Conservation (phyloP, 2,888 invertebrate genomes). For the Dermolepida albohirtum region DNA sequence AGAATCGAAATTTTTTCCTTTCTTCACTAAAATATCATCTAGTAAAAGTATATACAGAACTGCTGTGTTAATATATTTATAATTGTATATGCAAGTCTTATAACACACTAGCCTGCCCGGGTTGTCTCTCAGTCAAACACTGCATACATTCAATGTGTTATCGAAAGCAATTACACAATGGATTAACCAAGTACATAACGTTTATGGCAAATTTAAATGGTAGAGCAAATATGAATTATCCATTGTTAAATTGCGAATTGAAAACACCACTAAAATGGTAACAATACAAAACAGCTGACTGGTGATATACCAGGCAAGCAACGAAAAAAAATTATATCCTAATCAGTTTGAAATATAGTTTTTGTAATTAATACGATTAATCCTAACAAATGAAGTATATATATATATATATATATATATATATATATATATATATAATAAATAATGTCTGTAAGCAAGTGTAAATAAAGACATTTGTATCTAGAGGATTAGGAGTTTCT, state of each 20-base stretch:
- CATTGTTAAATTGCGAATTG: conserved; percentile 20
- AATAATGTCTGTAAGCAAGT: too few relatives aligned
- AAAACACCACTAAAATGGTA: conserved; percentile 54
- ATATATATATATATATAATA: conserved; percentile 1
- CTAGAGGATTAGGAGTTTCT: too few relatives aligned
- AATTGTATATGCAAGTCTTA: conserved; percentile 41
- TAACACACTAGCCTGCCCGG: conserved; percentile 66
- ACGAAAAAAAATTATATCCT: conserved; percentile 54
- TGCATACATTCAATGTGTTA: conserved; percentile 59
- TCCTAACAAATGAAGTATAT: conserved; percentile 43
- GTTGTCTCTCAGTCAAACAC: conserved; percentile 66
- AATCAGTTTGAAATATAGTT: conserved; percentile 57
- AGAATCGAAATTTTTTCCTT: too few relatives aligned
- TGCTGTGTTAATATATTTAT: background rate
- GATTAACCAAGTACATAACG: conserved; percentile 19
- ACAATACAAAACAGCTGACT: conserved; percentile 62
- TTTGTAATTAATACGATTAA: conserved; percentile 46
- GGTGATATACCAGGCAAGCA: conserved; percentile 62
- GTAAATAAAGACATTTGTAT: too few relatives aligned
- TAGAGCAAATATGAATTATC: conserved; percentile 9
- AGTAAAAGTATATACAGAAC: background rate
- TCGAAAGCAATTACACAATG: conserved; percentile 34
- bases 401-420: background rate
- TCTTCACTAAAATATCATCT: too few relatives aligned
- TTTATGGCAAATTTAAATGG: conserved; percentile 13